Evolutionary conservation across 2,888 invertebrate genomes (phyloP).

Genomic region (Apantesis nais): DNA sequence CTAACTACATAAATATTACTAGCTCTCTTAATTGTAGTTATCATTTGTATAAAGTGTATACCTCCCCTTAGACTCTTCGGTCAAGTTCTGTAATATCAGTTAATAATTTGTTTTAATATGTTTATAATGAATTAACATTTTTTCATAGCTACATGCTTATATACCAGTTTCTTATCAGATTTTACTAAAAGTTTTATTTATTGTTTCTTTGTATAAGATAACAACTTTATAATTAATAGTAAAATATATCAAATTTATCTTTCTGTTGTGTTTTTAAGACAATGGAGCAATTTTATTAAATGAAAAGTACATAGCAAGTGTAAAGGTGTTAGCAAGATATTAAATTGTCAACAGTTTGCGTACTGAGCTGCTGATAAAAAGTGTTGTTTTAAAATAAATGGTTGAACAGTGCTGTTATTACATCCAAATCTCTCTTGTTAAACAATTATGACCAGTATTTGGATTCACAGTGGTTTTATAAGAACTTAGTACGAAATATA

Average conservation of each 20-base stretch:
- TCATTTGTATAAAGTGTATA: background rate
- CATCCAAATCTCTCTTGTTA: background rate
- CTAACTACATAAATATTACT: background rate
- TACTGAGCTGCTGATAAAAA: background rate
- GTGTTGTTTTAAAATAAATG: background rate
- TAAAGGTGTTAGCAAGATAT: background rate
- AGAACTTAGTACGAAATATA: background rate
- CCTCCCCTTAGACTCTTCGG: background rate
- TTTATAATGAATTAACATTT: background rate
- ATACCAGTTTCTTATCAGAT: background rate
- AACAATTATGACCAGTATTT: background rate
- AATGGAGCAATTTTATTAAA: background rate
- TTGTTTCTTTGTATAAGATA: background rate
- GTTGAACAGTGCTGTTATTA: background rate
- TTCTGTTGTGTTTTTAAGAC: background rate
- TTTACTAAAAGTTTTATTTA: background rate
- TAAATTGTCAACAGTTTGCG: background rate
- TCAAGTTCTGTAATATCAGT: background rate
- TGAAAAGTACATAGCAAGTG: background rate
- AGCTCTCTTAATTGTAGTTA: background rate
- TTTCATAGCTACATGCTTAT: background rate
- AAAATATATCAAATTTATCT: background rate
- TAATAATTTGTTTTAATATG: background rate
- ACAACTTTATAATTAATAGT: background rate
- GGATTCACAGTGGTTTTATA: background rate